These are phyloP conservation scores for Catocala sponsa DNA, from an alignment of 2,888 invertebrate genomes.

Conservation along the genomic window DNA sequence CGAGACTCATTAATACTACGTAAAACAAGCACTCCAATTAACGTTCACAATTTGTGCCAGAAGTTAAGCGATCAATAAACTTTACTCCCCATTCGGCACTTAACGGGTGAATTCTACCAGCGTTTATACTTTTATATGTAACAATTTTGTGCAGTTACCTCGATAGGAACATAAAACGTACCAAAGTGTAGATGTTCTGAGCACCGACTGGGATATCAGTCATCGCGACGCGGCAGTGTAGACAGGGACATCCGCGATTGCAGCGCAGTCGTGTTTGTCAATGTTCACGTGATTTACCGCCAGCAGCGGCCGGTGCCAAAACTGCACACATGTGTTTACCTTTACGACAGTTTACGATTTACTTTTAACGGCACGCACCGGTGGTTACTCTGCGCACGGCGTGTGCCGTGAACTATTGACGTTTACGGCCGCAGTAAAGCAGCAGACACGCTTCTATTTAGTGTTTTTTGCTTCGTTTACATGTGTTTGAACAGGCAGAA, in stretches of 20 bases:
- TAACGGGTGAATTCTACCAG: conserved; percentile 17
- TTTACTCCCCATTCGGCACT: conserved; percentile 27
- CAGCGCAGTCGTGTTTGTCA: conserved; percentile 78
- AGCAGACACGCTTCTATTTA: conserved; percentile 25
- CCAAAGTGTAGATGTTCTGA: conserved; percentile 54
- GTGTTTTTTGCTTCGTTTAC: conserved; percentile 21
- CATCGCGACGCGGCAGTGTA: conserved; percentile 76
- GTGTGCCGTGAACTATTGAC: conserved; percentile 38
- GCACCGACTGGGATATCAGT: conserved; percentile 66
- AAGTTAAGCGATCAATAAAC: conserved; percentile 31
- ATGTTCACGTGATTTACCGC: conserved; percentile 74
- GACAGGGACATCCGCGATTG: conserved; percentile 79
- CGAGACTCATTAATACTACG: conserved; percentile 25
- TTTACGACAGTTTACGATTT: conserved; percentile 56
- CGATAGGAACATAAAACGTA: conserved; percentile 30
- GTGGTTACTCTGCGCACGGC: conserved; percentile 10
- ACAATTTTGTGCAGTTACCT: conserved; percentile 37
- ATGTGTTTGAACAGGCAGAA: conserved; percentile 17
- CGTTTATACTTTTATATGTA: conserved; percentile 15
- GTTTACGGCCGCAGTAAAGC: conserved; percentile 44
- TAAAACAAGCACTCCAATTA: conserved; percentile 33
- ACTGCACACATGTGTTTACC: conserved; percentile 68
- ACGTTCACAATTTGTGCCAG: conserved; percentile 28
- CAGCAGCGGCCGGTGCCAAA: conserved; percentile 70
- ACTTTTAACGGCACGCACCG: conserved; percentile 50